A percentile compares a stretch with the other conserved stretches of the same genome.
phyloP scores from a whole-genome alignment of 2,797 vertebrate genomes.

The Manis javanica region DNA sequence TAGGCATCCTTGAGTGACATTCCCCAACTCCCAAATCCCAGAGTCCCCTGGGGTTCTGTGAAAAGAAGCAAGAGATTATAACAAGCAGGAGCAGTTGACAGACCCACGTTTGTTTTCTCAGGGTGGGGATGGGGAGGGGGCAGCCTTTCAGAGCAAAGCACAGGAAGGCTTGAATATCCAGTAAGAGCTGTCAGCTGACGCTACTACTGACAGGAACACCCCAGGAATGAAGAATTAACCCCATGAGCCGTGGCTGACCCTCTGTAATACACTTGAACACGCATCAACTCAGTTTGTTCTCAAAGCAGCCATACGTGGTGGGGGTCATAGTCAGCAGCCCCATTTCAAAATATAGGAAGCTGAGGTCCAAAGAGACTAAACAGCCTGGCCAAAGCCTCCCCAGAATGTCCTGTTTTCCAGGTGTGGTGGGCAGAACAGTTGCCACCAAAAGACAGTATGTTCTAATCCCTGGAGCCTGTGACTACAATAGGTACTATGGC shows the following conservation, averaged over 20 bases:
- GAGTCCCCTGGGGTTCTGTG: constrained; percentile 54
- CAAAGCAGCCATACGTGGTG: neutral
- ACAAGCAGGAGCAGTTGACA: neutral
- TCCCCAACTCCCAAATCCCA: constrained; percentile 66
- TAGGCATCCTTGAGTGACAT: constrained; percentile 71
- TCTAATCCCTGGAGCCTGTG: neutral
- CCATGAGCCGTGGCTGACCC: neutral
- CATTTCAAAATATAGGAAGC: neutral
- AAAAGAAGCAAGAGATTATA: constrained; percentile 56
- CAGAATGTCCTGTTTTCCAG: neutral
- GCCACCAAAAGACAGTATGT: neutral
- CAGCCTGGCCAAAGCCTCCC: neutral
- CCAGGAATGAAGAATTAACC: neutral
- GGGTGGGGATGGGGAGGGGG: neutral
- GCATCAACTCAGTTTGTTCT: neutral
- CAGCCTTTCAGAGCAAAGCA: constrained; percentile 16
- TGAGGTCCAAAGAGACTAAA: neutral
- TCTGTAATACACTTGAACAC: neutral
- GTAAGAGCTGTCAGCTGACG: neutral
- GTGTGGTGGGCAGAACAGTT: neutral
- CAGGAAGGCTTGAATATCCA: neutral
- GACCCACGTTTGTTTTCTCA: neutral
- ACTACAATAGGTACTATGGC: neutral
- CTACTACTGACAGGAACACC: neutral
- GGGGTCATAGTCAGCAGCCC: neutral